A percentile compares a stretch with the other conserved stretches of the same genome.
These are phyloP conservation scores for Psephotus haematonotus DNA, from an alignment of 2,113 vertebrate species.

Conservation along the genomic window DNA sequence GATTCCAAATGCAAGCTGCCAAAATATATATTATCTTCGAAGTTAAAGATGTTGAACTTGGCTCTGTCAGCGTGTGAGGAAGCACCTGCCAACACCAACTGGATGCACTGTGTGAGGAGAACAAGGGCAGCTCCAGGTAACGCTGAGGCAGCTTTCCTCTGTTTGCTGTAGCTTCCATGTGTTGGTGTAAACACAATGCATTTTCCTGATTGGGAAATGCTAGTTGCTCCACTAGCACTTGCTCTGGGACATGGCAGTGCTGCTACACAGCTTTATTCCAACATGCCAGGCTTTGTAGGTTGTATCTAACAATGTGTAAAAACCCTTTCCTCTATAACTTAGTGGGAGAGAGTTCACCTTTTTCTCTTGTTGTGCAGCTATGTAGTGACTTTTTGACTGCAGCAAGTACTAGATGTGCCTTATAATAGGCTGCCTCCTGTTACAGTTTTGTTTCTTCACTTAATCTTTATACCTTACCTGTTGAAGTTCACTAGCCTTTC, in stretches of 20 bases:
- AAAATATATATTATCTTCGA: not conserved
- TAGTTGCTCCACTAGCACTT: not conserved
- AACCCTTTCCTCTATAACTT: not conserved
- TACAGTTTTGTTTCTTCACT: not conserved
- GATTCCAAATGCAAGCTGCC: not conserved
- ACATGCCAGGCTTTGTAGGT: rapidly evolving
- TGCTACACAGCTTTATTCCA: not conserved
- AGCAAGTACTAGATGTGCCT: not conserved
- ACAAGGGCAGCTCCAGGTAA: not conserved
- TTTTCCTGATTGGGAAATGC: not conserved
- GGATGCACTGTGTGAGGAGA: not conserved
- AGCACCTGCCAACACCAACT: not conserved
- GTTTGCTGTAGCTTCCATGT: not conserved
- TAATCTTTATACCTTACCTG: not conserved
- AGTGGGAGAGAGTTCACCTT: not conserved
- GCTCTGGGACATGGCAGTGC: rapidly evolving
- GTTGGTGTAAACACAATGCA: rapidly evolving
- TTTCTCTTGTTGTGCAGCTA: not conserved
- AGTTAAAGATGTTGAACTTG: not conserved
- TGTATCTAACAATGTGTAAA: not conserved
- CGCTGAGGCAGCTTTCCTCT: not conserved
- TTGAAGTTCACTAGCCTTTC: not conserved
- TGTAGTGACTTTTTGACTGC: not conserved
- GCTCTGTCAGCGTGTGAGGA: not conserved
- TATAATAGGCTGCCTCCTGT: not conserved